Evolutionary conservation across 2,113 vertebrate species (phyloP).

Genomic region (Bolborhynchus lineola): DNA sequence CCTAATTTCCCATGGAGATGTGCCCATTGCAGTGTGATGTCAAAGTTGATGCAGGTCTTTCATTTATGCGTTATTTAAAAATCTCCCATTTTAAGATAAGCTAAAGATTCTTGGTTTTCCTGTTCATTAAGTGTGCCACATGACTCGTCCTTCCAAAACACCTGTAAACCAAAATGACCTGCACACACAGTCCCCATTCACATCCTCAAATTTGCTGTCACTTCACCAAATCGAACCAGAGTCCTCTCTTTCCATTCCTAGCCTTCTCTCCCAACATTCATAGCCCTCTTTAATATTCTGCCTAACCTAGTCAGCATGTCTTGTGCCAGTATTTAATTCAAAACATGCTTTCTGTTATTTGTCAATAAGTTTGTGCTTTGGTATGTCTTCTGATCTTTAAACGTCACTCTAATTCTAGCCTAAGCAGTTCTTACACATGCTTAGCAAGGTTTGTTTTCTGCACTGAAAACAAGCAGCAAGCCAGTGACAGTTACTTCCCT

Average conservation of each 20-base stretch:
- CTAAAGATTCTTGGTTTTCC: neutral
- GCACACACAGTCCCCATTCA: fast-evolving
- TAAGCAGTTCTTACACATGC: neutral
- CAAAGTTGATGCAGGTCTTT: neutral
- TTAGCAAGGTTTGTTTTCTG: neutral
- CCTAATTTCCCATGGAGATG: neutral
- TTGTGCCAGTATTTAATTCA: neutral
- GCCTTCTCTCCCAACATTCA: neutral
- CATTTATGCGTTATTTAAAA: neutral
- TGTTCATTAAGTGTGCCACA: too few species aligned
- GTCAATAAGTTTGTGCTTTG: neutral
- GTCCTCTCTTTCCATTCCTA: neutral
- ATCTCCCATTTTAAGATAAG: neutral
- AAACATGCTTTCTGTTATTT: neutral
- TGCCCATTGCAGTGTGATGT: fast-evolving
- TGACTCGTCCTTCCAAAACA: neutral
- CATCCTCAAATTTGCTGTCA: neutral
- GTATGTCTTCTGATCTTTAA: fast-evolving
- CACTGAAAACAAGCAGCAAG: neutral
- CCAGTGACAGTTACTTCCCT: neutral
- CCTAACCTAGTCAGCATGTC: neutral
- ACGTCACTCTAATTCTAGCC: neutral
- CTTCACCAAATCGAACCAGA: neutral
- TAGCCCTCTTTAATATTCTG: neutral
- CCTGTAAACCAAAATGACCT: neutral